Percentiles rank a stretch among this genome's conserved stretches.
Evolutionary conservation across 2,113 vertebrate species (phyloP).

Genomic region (Tachysurus vachellii): DNA sequence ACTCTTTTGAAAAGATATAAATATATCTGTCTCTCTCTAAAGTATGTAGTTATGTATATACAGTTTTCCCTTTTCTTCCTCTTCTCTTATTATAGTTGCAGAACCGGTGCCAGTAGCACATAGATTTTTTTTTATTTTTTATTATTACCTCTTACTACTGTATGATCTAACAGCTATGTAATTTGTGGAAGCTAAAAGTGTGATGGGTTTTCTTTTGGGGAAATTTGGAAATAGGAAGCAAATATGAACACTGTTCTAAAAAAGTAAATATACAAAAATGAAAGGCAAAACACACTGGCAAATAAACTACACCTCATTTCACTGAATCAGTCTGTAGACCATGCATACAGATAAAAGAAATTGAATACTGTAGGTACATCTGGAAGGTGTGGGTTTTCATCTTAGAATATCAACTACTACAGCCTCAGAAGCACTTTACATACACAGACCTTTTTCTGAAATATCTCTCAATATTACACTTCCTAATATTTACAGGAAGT

Average conservation of each 20-base stretch:
- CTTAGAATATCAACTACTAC: background rate
- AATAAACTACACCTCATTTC: background rate
- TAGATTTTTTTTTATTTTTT: background rate
- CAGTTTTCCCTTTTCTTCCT: background rate
- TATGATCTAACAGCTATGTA: background rate
- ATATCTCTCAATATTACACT: background rate
- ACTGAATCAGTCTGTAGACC: background rate
- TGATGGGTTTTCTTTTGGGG: background rate
- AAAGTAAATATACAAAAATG: background rate
- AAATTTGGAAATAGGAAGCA: background rate
- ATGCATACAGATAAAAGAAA: background rate
- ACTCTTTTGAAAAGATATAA: background rate
- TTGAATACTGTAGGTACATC: background rate
- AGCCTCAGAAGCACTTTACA: background rate
- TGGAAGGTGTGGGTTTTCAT: background rate
- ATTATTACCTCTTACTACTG: background rate
- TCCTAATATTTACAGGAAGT: background rate
- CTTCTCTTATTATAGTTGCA: background rate
- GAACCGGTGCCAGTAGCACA: background rate
- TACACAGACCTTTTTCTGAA: background rate
- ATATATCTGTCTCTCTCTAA: background rate
- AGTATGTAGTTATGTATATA: background rate
- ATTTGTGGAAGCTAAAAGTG: background rate
- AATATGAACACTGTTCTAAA: background rate
- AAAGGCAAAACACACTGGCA: conserved; percentile 1